Conservation (phyloP, 1,140 invertebrate genomes). For the Arctopsyche grandis region DNA sequence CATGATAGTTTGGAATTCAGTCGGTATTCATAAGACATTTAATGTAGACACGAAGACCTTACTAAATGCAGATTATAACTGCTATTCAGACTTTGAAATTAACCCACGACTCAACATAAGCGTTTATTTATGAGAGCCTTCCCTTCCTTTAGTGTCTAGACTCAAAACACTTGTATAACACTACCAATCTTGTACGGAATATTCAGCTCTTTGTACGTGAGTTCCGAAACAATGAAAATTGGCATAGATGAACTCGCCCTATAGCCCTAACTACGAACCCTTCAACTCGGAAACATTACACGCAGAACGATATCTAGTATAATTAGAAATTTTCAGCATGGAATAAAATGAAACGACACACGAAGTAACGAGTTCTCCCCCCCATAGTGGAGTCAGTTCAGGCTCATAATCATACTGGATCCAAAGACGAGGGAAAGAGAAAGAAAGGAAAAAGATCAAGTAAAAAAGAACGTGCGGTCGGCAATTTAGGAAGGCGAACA, state of each 20-base stretch:
- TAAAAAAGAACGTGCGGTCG: slow-evolving; percentile 23
- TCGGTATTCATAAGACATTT: too few relatives aligned
- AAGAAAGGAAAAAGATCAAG: slow-evolving; percentile 8
- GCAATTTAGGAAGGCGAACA: slow-evolving; percentile 39
- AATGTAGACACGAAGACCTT: too few relatives aligned
- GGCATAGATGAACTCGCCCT: neutral
- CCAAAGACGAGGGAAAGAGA: neutral
- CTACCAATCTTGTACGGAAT: too few relatives aligned
- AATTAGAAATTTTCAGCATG: neutral
- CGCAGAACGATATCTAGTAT: neutral
- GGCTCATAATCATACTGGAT: slow-evolving; percentile 3
- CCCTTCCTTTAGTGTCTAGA: too few relatives aligned
- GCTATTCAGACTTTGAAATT: too few relatives aligned
- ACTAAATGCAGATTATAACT: too few relatives aligned
- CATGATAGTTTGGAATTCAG: too few relatives aligned
- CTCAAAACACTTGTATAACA: too few relatives aligned
- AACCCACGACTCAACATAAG: too few relatives aligned
- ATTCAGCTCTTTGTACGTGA: too few relatives aligned
- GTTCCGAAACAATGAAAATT: neutral
- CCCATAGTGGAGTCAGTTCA: neutral
- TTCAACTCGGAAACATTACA: neutral
- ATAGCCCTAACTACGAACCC: too few relatives aligned
- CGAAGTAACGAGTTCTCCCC: neutral
- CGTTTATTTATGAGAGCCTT: too few relatives aligned
- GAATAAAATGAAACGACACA: neutral